Conservation (phyloP, 2,797 vertebrate genomes). For the Erpetoichthys calabaricus region DNA sequence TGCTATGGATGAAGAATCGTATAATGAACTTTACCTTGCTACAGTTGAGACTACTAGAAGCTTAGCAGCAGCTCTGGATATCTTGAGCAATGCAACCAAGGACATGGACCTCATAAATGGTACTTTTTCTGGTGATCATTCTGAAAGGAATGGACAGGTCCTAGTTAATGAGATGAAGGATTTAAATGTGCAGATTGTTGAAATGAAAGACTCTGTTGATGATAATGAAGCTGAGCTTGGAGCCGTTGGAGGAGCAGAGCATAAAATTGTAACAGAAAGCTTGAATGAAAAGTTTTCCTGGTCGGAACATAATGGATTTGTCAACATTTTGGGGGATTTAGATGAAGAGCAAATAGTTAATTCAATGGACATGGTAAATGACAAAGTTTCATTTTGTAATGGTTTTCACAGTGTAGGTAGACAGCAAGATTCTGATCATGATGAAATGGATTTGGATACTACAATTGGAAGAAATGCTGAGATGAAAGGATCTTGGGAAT, state of each 20-base stretch:
- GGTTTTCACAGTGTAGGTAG: conserved; percentile 52
- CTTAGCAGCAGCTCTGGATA: conserved; percentile 82
- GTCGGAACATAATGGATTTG: conserved; percentile 60
- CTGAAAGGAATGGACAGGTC: conserved; percentile 45
- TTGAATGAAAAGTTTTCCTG: conserved; percentile 33
- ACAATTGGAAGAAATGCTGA: conserved; percentile 34
- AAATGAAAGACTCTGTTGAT: conserved; percentile 49
- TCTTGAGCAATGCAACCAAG: conserved; percentile 71
- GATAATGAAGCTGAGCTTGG: conserved; percentile 63
- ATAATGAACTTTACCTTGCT: conserved; percentile 69
- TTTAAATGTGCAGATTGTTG: conserved; percentile 44
- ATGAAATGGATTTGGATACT: conserved; percentile 31
- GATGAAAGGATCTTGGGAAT: conserved; percentile 33
- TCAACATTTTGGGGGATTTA: conserved; percentile 50
- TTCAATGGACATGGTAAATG: conserved; percentile 22
- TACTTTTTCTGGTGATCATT: conserved; percentile 44
- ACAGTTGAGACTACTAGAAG: conserved; percentile 81
- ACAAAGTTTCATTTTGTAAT: conserved; percentile 49
- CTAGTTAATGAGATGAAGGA: conserved; percentile 40
- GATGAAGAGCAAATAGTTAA: conserved; percentile 29
- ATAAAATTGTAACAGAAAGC: conserved; percentile 28
- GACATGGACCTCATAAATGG: conserved; percentile 65
- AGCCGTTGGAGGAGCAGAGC: conserved; percentile 70
- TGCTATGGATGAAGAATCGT: conserved; percentile 73
- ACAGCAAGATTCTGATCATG: conserved; percentile 29